Evolutionary conservation across 2,888 invertebrate genomes (phyloP).

Genomic region (Philereme vetulata): DNA sequence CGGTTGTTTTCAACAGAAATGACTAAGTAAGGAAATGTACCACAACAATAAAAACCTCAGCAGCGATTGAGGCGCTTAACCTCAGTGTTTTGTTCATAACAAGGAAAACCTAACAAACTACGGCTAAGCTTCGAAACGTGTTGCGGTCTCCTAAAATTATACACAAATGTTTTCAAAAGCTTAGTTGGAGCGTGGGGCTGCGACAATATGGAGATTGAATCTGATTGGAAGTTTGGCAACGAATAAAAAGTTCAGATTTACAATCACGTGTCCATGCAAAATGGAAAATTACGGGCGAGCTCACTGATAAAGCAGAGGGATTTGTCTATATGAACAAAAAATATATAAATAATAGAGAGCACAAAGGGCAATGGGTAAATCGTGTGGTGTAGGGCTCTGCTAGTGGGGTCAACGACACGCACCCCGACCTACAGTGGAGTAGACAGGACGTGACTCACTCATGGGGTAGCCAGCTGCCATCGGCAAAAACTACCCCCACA

Average conservation of each 20-base stretch:
- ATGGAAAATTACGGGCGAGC: constrained; percentile 59
- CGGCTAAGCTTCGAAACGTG: constrained; percentile 24
- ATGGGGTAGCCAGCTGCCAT: constrained; percentile 81
- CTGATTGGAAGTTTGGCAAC: constrained; percentile 4
- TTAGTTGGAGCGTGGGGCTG: constrained; percentile 3
- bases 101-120: constrained; percentile 34
- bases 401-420: constrained; percentile 81
- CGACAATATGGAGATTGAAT: constrained; percentile 4
- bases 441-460: constrained; percentile 81
- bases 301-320: constrained; percentile 58
- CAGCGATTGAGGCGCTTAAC: constrained; percentile 20
- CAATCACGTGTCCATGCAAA: constrained; percentile 57
- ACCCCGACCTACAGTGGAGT: constrained; percentile 77
- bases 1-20: constrained; percentile 4
- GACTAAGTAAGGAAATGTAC: constrained; percentile 15
- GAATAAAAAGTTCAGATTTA: constrained; percentile 9
- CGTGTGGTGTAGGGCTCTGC: constrained; percentile 72
- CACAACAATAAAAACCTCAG: constrained; percentile 17
- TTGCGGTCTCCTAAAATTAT: constrained; percentile 4
- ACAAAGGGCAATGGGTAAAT: constrained; percentile 78
- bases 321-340: constrained; percentile 61
- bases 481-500: constrained; percentile 77
- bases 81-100: constrained; percentile 31
- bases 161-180: not conserved
- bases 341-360: constrained; percentile 70